Base-by-base conservation (phyloP, 1,140 invertebrate genomes). In the Drosophila leontia region DNA sequence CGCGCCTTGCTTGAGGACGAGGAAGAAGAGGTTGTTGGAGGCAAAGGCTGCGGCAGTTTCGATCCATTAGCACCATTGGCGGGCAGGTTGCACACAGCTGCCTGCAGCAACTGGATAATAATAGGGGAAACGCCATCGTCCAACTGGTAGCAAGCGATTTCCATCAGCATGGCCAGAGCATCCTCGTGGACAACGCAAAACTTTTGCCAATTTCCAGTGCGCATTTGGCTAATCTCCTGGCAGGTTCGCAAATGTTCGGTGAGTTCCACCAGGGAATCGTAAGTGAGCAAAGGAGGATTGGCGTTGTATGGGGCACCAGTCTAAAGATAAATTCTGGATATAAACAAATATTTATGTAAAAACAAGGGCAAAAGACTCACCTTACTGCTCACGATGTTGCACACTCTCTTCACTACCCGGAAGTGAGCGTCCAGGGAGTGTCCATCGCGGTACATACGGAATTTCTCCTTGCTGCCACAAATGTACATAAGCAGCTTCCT, bases 221-320 rank as follows among this genome's bases (percentile, higher is more conserved):
- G 95, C 78, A 95, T 96, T 15, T 96, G 95, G 23, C 98, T 98
- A 68, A 99, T 97, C 92, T 99, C 99, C 58, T 97, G 95, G 82
- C 98, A 99, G 17, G 96, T 96, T 93, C 99, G 99, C 53, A 99
- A 93, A 94, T 99, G 98, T 92, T 99, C 98, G 80, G 99, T 98
- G 17, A 99, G 94, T 69, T 97, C 96, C 5, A 99, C 97, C 5
- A 99, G 94, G 5, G 97, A 96, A 92, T 99, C 98, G 85, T 99
- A 99, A 0, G 97, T 95, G 3, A 98, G 92, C 63, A 94, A 93
- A 4, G 94, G 94, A 1, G 88, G 90, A 64, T 88, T 90, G 0
- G 92, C 92, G 74, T 94, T 93, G 32, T 94, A 93, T 0, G 88
- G 82, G 1, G 87, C 91, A 1, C 88, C 79, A 29, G 72, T 88